These are phyloP conservation scores for Cichladusa arquata DNA, from an alignment of 2,113 vertebrate genomes.

Conservation along the genomic window DNA sequence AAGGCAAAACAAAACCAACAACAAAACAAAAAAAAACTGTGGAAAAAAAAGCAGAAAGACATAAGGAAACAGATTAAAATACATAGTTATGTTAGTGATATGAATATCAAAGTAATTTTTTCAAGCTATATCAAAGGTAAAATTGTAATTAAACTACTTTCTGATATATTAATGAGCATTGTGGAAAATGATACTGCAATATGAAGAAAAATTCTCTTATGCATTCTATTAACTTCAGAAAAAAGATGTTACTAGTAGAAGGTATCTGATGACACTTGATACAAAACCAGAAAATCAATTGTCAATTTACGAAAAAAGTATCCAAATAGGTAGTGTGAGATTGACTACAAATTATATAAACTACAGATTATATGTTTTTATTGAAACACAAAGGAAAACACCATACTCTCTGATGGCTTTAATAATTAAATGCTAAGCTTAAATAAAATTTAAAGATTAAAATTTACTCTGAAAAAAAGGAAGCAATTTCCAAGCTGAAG, in stretches of 20 bases:
- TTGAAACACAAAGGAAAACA: not conserved
- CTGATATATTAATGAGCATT: not conserved
- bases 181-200: not conserved
- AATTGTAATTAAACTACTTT: not conserved
- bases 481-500: not conserved
- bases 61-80: not conserved
- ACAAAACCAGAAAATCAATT: conserved; percentile 3
- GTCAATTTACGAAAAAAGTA: not conserved
- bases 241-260: not conserved
- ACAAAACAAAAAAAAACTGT: not conserved
- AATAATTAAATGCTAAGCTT: not conserved
- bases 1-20: not conserved
- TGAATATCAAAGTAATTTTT: not conserved
- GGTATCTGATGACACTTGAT: not conserved
- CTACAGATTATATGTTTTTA: not conserved
- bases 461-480: not conserved
- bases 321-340: not conserved
- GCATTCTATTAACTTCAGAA: not conserved
- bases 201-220: not conserved
- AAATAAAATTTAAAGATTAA: not conserved
- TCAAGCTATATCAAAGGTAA: not conserved
- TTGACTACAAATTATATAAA: not conserved
- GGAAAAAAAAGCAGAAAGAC: not conserved
- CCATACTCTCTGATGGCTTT: not conserved
- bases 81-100: not conserved